Evolutionary conservation across 2,888 invertebrate genomes (phyloP), one percentile per base, ranked within the genome.

Genomic region (Epicampocera succincta): DNA sequence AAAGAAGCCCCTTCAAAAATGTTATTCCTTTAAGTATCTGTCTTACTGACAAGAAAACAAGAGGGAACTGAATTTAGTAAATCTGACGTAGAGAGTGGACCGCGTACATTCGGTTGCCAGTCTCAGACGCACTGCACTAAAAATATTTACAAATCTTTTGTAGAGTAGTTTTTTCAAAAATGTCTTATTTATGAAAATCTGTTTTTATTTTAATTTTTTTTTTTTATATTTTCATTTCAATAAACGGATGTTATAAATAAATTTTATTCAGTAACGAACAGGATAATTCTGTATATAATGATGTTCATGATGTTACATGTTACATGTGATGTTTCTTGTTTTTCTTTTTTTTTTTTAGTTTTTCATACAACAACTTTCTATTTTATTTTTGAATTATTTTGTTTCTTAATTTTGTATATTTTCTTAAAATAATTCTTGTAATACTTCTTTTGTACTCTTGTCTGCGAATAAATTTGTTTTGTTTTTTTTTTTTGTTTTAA

Each of bases 61-160:
- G 8, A 9, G 33, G 33, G 6, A n/a, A 63, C 54, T 73, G 42
- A 68, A 75, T 58, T 60, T 74, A 68, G 40, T 50, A 52, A 63
- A 77, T 63, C 63, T 69, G 61, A 69, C 63, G 77, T 71, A 77
- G 71, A 63, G 46, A 33, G 50, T 52, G 71, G 71, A 56, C 77
- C 8, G 33, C 33, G 21, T 46, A 1, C 38, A 44, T 54, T 77
- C 19, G 63, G 9, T 56, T 77, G 63, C 77, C 77, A 77, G 48
- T 56, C 58, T 58, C 77, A 77, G 77, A 71, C 56, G 65, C 50
- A 63, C 40, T 21, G 3, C 72, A 29, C n/a, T 33, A n/a, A 42
- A 60, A 50, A 42, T 42, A 60, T 71, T 71, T 50, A 13, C 42
- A 72, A 50, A 25, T 42, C 11, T 25, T 25, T 56, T 12, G 6